Base-by-base conservation (phyloP, 2,797 vertebrate genomes). In the Scolopax bukidnonensis region DNA sequence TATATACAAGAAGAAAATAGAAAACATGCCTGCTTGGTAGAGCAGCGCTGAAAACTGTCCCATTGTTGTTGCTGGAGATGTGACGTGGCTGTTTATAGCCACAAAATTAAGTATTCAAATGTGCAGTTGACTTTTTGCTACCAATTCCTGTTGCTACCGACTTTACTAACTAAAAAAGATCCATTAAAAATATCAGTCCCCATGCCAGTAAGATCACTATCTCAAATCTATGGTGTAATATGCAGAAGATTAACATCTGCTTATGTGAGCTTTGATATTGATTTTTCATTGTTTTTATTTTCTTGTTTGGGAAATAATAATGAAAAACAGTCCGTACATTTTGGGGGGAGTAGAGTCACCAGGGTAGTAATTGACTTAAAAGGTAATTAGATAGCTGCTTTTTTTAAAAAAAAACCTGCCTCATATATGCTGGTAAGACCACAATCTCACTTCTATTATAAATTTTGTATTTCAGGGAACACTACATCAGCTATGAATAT, bases 91-190 rank as follows among this genome's bases (percentile, higher is more conserved):
- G 77, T 97, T 97, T 97, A 96, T 95, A 96, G 95, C 74, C 47
- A 36, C 79, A 87, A 94, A 95, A 96, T 96, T 95, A 97, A 97
- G 90, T 95, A 96, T 96, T 97, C 91, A 96, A 88, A 95, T 93
- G 40, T 43, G 16, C 90, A 96, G 64, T 94, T 94, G 61, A 80
- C 88, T 90, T 96, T 86, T 73, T 97, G 71, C 85, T 97, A 95
- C 89, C 83, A 96, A 32, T 90, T 94, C 88, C 87, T 89, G 32
- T 54, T 97, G 87, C 89, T 96, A 95, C 86, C 89, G 95, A 91
- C 85, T 97, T 92, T 77, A 86, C 40, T 76, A 89, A 84, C 48
- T 87, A 47, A 53, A 75, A 96, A 95, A 94, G 11, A 54, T 90
- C 74, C 88, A 75, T 90, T 91, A 92, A 90, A 94, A 96, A 80